Evolutionary conservation across 2,888 invertebrate species (phyloP), one percentile per base, ranked within the genome.

Genomic region (Dicranocentrus wangi): DNA sequence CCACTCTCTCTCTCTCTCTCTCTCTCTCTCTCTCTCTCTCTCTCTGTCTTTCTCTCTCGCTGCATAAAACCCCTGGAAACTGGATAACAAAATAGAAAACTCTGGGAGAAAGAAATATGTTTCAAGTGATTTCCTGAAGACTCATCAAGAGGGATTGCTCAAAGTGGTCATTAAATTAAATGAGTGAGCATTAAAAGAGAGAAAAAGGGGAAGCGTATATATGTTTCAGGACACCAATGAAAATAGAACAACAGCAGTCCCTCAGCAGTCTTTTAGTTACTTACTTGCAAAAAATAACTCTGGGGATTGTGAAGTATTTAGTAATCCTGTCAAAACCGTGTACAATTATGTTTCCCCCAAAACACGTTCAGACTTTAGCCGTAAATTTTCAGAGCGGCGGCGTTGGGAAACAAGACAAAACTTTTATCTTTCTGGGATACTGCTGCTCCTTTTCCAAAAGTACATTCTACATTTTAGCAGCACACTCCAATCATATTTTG

Each of bases 161-260:
- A 60, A 60, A 60, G 60, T 60, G 28, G 60, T 60, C 60, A 32
- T 60, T 60, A 60, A 60, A 60, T 60, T 60, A 60, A 60, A 60
- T 60, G 60, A 60, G 60, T 60, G 17, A 60, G 60, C 32, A 32
- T 32, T 60, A 32, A 21, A n/a, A n/a, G n/a, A 23, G 32, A 60
- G n/a, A 32, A 60, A 60, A 60, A 28, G 47, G 47, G 47, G 47
- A 15, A n/a, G 15, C 39, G 13, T 8, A 51, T 19, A 51, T 21
- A 60, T 60, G 28, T 60, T 60, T 60, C n/a, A 27, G 23, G n/a
- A 60, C 3, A 32, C n/a, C n/a, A 32, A 28, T 60, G 23, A 60
- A 60, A 27, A 55, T 39, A n/a, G 55, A 5, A 19, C 55, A 55
- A 25, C 19, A 19, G 47, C 5, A 47, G 55, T 55, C 55, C 55